Base-by-base conservation (phyloP, 2,113 vertebrate species). In the Lasiurus borealis region DNA sequence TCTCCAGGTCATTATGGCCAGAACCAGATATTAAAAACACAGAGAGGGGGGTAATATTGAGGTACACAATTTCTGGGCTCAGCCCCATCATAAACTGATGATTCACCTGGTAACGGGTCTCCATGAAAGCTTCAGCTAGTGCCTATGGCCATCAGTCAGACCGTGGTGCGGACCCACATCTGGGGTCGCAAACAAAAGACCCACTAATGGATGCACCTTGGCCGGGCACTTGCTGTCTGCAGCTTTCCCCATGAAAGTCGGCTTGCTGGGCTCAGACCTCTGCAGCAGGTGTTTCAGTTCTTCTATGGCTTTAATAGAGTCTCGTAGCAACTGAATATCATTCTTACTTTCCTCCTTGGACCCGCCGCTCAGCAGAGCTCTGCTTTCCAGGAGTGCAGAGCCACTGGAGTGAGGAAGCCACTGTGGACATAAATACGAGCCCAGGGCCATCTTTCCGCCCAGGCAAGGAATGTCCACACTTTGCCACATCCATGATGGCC, bases 101-200 rank as follows among this genome's bases (percentile, higher is more conserved):
- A 48, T 99, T 99, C 99, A 99, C 99, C 98, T 99, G 99, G 93
- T 99, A 98, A 96, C 98, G 99, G 19, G 99, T 99, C 97, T 99
- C 98, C 89, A 98, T 99, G 85, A 99, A 98, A 95, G 98, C 97
- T 96, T 98, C 96, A 9, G 98, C 98, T 95, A 99, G 90, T 27
- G 99, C 98, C 98, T 98, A 62, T 99, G 99, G 90, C 99, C 98
- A 29, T 91, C 97, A 0, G 98, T 97, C 71, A 99, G 98, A 0
- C 98, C 98, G 11, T 98, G 98, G 94, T 98, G 97, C 78, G 98
- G 97, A 40, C 99, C 98, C 0, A 99, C 96, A 11, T 98, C 99
- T 93, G 99, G 96, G 3, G 98, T 99, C 23, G 98, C 99, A 0
- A 99, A 98, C 76, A 99, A 97, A 97, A 99, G 99, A 99, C 98